Conservation (phyloP, 2,797 vertebrate genomes). For the Malurus splendens region DNA sequence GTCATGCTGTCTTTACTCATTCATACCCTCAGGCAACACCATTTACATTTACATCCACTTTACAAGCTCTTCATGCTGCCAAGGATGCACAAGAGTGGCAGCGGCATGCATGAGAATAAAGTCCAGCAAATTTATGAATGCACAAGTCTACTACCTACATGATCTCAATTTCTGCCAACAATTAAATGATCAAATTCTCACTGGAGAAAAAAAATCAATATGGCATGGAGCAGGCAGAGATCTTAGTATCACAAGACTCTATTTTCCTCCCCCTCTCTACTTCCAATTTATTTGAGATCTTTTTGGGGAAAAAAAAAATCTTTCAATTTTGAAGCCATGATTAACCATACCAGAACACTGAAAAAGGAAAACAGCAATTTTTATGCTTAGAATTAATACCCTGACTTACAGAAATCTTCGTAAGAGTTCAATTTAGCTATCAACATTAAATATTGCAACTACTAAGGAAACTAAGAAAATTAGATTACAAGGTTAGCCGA, state of each 20-base stretch:
- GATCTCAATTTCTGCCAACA: background rate
- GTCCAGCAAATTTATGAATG: background rate
- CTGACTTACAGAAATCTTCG: rapidly evolving
- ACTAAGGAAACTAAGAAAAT: background rate
- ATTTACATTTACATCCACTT: background rate
- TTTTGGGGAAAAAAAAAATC: background rate
- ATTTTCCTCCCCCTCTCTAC: background rate
- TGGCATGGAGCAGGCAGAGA: background rate
- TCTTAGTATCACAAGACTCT: background rate
- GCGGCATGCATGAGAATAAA: background rate
- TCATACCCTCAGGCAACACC: background rate
- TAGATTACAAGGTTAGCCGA: background rate
- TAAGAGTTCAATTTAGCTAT: background rate
- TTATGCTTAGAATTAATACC: background rate
- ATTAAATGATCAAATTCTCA: background rate
- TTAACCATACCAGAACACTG: background rate
- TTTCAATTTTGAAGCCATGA: background rate
- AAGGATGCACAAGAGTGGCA: background rate
- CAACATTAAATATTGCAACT: background rate
- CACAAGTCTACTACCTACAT: background rate
- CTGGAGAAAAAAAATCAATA: background rate
- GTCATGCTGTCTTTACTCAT: background rate
- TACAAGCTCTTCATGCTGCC: background rate
- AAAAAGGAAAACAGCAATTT: background rate
- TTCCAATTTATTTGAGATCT: background rate